Evolutionary conservation across 2,888 invertebrate genomes (phyloP), one percentile per base, ranked within the genome.

Genomic region (Heliconius erato): DNA sequence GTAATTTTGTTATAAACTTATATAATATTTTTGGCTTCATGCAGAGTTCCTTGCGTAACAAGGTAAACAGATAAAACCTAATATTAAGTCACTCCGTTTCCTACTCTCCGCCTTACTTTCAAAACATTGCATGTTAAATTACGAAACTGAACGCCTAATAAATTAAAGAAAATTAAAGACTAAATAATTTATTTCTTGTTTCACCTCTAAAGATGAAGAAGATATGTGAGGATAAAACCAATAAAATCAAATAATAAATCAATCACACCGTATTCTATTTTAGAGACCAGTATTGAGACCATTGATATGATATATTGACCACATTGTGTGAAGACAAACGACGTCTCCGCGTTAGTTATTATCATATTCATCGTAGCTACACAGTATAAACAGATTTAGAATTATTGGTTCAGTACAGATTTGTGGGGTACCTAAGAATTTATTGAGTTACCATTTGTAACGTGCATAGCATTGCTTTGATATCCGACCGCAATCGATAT

Each of bases 171-270:
- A 54, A 0, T 23, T 7, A 19, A 19, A 7, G 54, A 7, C 54
- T 23, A 0, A 54, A 23, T 54, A 23, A 54, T 54, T 54, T 54
- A 54, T 54, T 23, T 19, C 54, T 9, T 54, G 2, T 23, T 23
- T 54, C 54, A 19, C 54, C 0, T 7, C 54, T 54, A 54, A 54
- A 54, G 23, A 54, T 23, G 96, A 96, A 86, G 94, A 94, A 72
- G 93, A 96, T 95, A 82, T 67, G 67, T 14, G 28, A 28, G 26
- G 14, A 67, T 28, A 26, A 28, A 67, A 28, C 1, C 67, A 67
- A 28, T 67, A 71, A n/a, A 40, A n/a, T n/a, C 40, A 40, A 71
- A 14, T 32, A n/a, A 76, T 76, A 76, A 76, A 35, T 76, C 74
- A 59, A 76, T 76, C 32, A 14, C n/a, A 7, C 44, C 49, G 40